Evolutionary conservation across 1,140 invertebrate genomes (phyloP), one percentile per base, ranked within the genome.

Genomic region (Pomacea maculata): DNA sequence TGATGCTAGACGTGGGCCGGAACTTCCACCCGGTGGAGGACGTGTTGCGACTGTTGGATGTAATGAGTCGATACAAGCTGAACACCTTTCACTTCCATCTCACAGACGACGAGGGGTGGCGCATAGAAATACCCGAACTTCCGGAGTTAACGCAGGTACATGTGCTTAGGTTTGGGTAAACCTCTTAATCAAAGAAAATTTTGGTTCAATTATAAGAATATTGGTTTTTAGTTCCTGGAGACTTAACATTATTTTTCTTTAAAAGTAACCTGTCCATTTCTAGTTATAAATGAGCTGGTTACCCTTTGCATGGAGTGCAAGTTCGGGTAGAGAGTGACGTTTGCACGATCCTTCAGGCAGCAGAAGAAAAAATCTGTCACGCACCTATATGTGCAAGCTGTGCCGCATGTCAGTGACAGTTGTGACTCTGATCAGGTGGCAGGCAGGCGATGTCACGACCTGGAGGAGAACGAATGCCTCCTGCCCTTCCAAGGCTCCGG

Each of bases 101-200:
- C n/a, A 85, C 89, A 15, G 90, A 91, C 80, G 90, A 91, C 76
- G 88, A 91, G 76, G 89, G 88, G 0, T 90, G 89, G 89, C 78
- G 89, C 34, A 73, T 91, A 1, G 85, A 89, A 75, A 91, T 90
- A 57, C 86, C 85, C 0, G 87, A 84, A 19, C 80, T 89, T 12
- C 86, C 87, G 17, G 89, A 90, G 79, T 84, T 90, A 14, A 90
- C 88, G 10, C 68, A 86, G 84, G 89, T 90, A 78, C 2, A 8
- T 61, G 15, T 70, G 19, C 8, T 15, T 9, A 14, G 57, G 4
- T 25, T 61, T 61, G 8, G 57, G 34, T 45, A 45, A 45, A 45
- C 34, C 34, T 45, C 34, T 45, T 45, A 45, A 6, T 45, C 34
- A 45, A 45, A 45, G 34, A 45, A 45, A 45, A 45, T 45, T 45